Base-by-base conservation (phyloP, 2,113 vertebrate genomes). In the Syrrhaptes paradoxus region DNA sequence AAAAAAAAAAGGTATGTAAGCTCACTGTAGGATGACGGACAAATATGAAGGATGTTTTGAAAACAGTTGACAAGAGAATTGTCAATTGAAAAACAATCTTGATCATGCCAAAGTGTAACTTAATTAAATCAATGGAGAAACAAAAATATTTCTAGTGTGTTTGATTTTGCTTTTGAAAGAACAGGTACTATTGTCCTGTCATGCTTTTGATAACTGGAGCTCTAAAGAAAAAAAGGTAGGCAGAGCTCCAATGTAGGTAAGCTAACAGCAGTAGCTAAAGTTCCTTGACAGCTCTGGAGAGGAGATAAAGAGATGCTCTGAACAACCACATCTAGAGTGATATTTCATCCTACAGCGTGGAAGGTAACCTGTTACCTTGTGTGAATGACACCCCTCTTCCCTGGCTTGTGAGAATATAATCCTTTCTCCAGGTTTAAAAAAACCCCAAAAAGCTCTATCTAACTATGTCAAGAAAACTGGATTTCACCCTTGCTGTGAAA, bases 331-430 rank as follows among this genome's bases (percentile, higher is more conserved):
- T 76, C 71, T 67, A 51, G 94, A 63, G 18, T 97, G 96, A 93
- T 94, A 97, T 97, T 97, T 97, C 92, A 97, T 97, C 94, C 96
- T 70, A 46, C 67, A 66, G 59, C 28, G 6, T 86, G 79, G 78
- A 90, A 94, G 95, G 62, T 93, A 94, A 94, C 65, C 90, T 74
- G 54, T 77, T 90, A 65, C 88, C 83, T 93, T 66, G 59, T 72
- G 71, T 94, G 92, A 96, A 49, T 54, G 46, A 67, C 61, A 86
- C 72, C 22, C 7, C 4, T 85, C 19, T 22, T 92, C 12, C 5
- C 13, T 0, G 0, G 29, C 51, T 68, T 73, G 46, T 73, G 72
- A 80, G 59, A 92, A 88, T 32, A 38, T 45, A 93, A 55, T 93
- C 88, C 92, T 84, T 72, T 63, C 59, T 76, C 45, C 4, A 3